Base-by-base conservation (phyloP, 1,140 invertebrate genomes). In the Mercenaria mercenaria region DNA sequence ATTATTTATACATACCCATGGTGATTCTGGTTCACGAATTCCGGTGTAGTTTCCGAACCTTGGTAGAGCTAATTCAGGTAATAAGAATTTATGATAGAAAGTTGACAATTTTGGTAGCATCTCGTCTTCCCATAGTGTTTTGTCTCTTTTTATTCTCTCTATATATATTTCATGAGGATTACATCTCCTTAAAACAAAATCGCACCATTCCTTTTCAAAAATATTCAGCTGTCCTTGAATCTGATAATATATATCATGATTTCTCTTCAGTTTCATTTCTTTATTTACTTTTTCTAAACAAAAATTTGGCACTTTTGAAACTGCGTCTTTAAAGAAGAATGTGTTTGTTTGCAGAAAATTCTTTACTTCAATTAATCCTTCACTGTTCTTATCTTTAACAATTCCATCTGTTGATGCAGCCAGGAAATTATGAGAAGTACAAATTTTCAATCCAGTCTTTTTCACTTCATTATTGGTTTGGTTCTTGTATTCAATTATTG, bases 51-150 rank as follows among this genome's bases (percentile, higher is more conserved):
- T 87, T n/a, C 29, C 85, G 59, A 59, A 47, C 61, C 74, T 77
- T 39, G 85, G 72, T 23, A 64, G 4, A 26, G 85, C 41, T 11
- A 79, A 41, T 41, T 87, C 85, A 20, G 85, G 85, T 6, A 79
- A 39, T n/a, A 87, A 39, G 39, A 15, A 29, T n/a, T 64, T 64
- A 15, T 26, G 0, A 47, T 67, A 79, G 29, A 79, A 87, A 6
- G 72, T 29, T 34, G 0, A 34, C n/a, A 79, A 20, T 79, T 64
- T 79, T 39, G 85, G 72, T 52, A 83, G 8, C 80, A 83, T 83
- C 0, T 20, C 59, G 18, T 47, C 2, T 29, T 11, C 23, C 80
- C 80, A 83, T 32, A 64, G 34, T n/a, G 34, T 32, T 20, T 26
- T 29, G 41, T 83, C 61, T 50, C 56, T n/a, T 13, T 8, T 41